Percentiles rank a stretch among this genome's conserved stretches.
These are phyloP conservation scores for Torymus aiolomorphi DNA, from an alignment of 2,888 invertebrate genomes.

Conservation along the genomic window DNA sequence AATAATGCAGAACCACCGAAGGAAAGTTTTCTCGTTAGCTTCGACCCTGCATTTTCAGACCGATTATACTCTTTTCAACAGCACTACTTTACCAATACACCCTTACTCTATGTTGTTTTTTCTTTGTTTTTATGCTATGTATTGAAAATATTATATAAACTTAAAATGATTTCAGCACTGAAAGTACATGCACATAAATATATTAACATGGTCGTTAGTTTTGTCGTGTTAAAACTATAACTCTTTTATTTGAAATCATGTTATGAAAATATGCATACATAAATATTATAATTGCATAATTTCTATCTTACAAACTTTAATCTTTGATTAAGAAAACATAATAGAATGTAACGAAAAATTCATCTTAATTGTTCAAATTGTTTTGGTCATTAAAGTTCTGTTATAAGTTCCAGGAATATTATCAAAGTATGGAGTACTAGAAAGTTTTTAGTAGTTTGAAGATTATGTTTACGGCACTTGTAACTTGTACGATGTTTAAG, in stretches of 20 bases:
- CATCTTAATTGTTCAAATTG: no score
- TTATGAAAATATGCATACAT: no score
- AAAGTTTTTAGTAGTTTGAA: slow-evolving; percentile 1
- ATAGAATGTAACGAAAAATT: no score
- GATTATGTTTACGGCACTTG: not conserved
- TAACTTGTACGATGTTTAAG: no score
- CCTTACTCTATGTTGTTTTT: no score
- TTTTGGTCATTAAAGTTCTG: not conserved
- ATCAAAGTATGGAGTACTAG: not conserved
- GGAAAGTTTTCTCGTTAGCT: slow-evolving; percentile 35
- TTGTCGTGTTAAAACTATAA: no score
- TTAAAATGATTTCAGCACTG: no score
- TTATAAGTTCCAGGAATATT: not conserved
- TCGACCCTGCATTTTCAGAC: slow-evolving; percentile 5
- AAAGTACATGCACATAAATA: no score
- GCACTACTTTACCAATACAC: not conserved
- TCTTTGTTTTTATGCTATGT: no score
- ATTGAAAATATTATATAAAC: not conserved
- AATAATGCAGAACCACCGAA: not conserved
- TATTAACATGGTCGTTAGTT: no score
- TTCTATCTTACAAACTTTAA: not conserved
- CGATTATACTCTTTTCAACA: slow-evolving; percentile 15
- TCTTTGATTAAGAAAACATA: no score
- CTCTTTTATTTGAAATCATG: no score
- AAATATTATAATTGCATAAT: not conserved